Conservation (phyloP, 2,888 invertebrate genomes). For the Drosophila nr. medialis region DNA sequence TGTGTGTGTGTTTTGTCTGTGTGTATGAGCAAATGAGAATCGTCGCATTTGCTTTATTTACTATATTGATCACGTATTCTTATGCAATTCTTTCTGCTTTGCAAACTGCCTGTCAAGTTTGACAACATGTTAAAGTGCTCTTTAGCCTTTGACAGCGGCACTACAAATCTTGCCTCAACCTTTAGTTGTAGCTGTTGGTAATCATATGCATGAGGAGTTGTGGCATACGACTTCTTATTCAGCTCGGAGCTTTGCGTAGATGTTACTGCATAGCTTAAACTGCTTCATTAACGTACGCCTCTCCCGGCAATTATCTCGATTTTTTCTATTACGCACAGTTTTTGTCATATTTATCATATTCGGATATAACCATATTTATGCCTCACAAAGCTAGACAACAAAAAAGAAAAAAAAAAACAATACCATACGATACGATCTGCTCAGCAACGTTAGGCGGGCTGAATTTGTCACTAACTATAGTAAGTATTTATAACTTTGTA, state of each 20-base stretch:
- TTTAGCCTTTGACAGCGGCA: neutral
- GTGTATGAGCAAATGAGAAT: constrained; percentile 10
- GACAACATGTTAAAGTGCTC: neutral
- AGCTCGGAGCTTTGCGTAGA: constrained; percentile 25
- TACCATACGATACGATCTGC: constrained; percentile 41
- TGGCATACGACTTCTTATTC: constrained; percentile 41
- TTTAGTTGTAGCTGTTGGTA: constrained; percentile 18
- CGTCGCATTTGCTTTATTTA: constrained; percentile 8
- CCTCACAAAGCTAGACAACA: constrained; percentile 30
- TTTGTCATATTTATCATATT: neutral
- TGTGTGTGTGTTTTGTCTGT: constrained; percentile 8
- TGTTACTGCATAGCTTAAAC: constrained; percentile 10
- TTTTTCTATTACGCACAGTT: constrained; percentile 10
- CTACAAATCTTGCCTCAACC: constrained; percentile 5
- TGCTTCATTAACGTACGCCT: constrained; percentile 26
- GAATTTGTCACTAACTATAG: constrained; percentile 71
- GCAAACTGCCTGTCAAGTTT: neutral
- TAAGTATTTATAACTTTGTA: constrained; percentile 49
- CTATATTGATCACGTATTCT: constrained; percentile 22
- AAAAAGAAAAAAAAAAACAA: constrained; percentile 23
- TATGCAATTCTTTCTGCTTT: constrained; percentile 12
- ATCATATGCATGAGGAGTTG: constrained; percentile 1
- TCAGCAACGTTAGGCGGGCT: constrained; percentile 73
- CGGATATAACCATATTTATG: constrained; percentile 15
- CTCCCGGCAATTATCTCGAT: constrained; percentile 18